phyloP scores from a whole-genome alignment of 2,888 invertebrate genomes.

The Aphodius granarius region DNA sequence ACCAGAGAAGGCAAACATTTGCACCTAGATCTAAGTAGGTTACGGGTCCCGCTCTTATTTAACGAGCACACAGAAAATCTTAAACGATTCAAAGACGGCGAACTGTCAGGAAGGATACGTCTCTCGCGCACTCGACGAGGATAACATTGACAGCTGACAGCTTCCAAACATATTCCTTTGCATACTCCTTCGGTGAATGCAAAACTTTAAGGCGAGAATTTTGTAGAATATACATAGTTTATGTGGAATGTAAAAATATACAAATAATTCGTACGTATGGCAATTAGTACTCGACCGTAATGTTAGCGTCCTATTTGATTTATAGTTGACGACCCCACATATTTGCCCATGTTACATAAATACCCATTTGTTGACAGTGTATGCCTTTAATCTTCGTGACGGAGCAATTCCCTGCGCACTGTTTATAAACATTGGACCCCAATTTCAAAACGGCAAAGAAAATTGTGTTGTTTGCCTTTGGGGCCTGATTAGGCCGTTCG shows the following conservation, averaged over 20 bases:
- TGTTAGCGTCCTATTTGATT: background rate
- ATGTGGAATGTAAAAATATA: too few species aligned
- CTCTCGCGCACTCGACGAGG: background rate
- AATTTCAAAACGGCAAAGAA: background rate
- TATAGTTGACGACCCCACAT: background rate
- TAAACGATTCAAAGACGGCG: background rate
- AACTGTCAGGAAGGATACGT: background rate
- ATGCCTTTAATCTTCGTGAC: background rate
- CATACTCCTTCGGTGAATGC: background rate
- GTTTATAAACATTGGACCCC: background rate
- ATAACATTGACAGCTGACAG: background rate
- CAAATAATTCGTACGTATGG: too few species aligned
- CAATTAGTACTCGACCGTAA: background rate
- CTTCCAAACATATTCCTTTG: background rate
- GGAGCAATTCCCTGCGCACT: background rate
- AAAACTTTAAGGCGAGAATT: background rate
- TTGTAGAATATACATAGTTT: too few species aligned
- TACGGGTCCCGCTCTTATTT: conserved; percentile 4
- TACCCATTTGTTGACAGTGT: background rate
- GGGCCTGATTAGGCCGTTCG: background rate
- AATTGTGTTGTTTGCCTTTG: background rate
- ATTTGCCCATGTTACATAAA: background rate
- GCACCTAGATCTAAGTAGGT: conserved; percentile 26
- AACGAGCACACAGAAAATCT: conserved; percentile 3
- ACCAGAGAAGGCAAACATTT: conserved; percentile 33